Evolutionary conservation across 2,888 invertebrate genomes (phyloP).

Genomic region (Caenorhabditis drosophilae): DNA sequence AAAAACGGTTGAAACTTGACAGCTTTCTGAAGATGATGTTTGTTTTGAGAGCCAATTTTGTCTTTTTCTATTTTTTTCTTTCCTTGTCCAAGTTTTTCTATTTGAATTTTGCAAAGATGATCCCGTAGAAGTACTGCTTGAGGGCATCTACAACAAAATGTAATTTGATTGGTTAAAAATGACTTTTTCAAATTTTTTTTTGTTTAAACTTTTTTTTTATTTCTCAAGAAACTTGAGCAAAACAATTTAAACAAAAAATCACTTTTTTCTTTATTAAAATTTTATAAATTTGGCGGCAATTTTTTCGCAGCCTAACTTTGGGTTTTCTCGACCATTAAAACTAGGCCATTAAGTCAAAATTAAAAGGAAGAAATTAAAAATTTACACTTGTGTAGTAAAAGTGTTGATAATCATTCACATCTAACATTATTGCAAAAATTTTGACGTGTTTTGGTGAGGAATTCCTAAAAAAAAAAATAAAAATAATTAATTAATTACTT

Average conservation of each 20-base stretch:
- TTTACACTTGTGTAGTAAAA: slow-evolving; percentile 25
- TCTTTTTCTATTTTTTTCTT: neutral
- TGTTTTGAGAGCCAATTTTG: neutral
- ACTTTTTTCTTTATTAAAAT: no score
- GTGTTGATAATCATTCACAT: slow-evolving; percentile 19
- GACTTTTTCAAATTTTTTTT: neutral
- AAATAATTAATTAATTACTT: no score
- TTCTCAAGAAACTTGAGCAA: no score
- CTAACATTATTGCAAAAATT: slow-evolving; percentile 27
- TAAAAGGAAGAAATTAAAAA: slow-evolving; percentile 1
- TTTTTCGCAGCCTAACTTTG: no score
- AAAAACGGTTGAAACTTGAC: neutral
- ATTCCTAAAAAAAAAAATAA: neutral
- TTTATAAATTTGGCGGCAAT: no score
- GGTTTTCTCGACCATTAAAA: neutral
- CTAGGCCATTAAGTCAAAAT: neutral
- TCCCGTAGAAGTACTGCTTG: slow-evolving; percentile 16
- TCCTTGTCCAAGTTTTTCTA: no score
- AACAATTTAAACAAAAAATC: no score
- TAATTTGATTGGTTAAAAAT: neutral
- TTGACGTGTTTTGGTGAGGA: slow-evolving; percentile 1
- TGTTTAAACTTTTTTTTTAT: neutral
- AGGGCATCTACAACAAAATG: slow-evolving; percentile 24
- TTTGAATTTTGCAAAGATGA: neutral
- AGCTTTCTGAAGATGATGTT: neutral